Evolutionary conservation across 1,140 invertebrate genomes (phyloP), one percentile per base, ranked within the genome.

Genomic region (Drosophila lowei): DNA sequence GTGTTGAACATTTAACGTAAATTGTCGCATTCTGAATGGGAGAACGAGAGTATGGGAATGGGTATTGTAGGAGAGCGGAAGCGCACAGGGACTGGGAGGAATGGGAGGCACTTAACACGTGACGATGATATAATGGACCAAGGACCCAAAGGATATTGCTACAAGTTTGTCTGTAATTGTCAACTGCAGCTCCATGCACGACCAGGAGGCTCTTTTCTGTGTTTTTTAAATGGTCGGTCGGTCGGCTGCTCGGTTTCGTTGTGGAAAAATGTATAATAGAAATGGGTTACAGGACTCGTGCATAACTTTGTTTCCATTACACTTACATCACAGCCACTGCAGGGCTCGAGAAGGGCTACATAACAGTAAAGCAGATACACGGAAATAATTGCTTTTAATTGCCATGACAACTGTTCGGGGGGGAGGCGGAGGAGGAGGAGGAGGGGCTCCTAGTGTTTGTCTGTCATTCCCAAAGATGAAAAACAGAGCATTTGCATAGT

Each of bases 1-100:
- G 80, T 80, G 80, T 68, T 85, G 43, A 85, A 81, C 81, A 88
- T 86, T 86, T 86, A 86, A 88, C 81, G 74, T 81, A 86, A 86
- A 86, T 86, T 86, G 81, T 88, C 58, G 81, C 81, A 85, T 77
- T 86, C 68, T 85, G 34, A 58, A 16, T 47, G 44, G 53, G 23
- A 34, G n/a, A n/a, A n/a, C n/a, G n/a, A n/a, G n/a, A n/a, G n/a
- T n/a, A n/a, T 47, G 44, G 53, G 23, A 34, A 18, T 38, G 48
- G 25, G 38, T 7, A 8, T 34, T 11, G 28, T 21, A 52, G 30
- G 30, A 34, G 30, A 42, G 5, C 16, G 38, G 47, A 13, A 72
- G 25, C 23, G 46, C 15, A 49, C 11, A 7, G n/a, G 25, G 21
- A 34, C 30, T 34, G 30, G 30, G 30, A 7, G 46, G 55, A 13